Evolutionary conservation across 2,888 invertebrate genomes (phyloP).

Genomic region (Panzeria rudis): DNA sequence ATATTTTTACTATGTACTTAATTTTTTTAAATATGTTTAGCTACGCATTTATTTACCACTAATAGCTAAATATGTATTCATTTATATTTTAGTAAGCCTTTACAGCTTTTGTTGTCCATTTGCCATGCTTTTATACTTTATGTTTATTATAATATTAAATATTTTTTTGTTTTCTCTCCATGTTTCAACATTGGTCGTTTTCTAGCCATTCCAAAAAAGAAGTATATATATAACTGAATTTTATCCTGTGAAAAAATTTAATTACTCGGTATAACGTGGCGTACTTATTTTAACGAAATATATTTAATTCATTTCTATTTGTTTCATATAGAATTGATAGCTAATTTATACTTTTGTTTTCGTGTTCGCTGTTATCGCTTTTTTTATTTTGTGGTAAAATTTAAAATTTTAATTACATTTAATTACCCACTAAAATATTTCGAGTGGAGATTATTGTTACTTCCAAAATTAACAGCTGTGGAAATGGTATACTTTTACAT

Average conservation of each 20-base stretch:
- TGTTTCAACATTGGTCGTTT: background rate
- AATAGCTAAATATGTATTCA: background rate
- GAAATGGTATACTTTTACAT: conserved; percentile 6
- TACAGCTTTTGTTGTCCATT: background rate
- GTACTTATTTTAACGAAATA: conserved; percentile 45
- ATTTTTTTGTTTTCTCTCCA: background rate
- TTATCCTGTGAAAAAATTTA: conserved; percentile 35
- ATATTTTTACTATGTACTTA: background rate
- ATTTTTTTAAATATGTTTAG: background rate
- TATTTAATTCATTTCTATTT: conserved; percentile 25
- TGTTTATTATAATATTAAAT: background rate
- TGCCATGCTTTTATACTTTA: background rate
- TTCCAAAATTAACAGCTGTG: conserved; percentile 11
- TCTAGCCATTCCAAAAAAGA: background rate
- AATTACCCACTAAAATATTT: conserved; percentile 34
- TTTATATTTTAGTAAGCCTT: background rate
- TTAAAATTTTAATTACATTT: conserved; percentile 64
- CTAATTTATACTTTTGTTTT: conserved; percentile 29
- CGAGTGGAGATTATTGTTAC: conserved; percentile 19
- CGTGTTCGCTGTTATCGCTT: background rate
- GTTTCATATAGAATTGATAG: background rate
- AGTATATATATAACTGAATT: conserved; percentile 26
- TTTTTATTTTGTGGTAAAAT: conserved; percentile 46
- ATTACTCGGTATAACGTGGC: conserved; percentile 57
- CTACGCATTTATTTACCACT: background rate